Percentiles rank a stretch among this genome's conserved stretches.
phyloP scores from a whole-genome alignment of 2,888 invertebrate genomes.

The Nebria salina region DNA sequence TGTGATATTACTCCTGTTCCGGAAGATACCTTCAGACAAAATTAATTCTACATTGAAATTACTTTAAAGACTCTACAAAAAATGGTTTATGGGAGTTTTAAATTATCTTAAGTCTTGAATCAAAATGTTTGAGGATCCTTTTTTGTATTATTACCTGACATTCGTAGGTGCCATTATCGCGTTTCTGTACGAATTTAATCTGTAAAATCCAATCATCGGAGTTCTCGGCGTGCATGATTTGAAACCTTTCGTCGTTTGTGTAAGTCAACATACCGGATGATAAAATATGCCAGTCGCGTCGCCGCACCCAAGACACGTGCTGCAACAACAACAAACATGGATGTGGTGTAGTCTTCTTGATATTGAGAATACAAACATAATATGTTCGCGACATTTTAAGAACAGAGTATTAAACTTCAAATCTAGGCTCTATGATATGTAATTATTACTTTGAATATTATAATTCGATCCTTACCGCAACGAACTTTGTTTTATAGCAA shows the following conservation, averaged over 20 bases:
- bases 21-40: constrained; percentile 76
- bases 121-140: not conserved
- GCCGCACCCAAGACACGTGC: constrained; percentile 92
- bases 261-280: constrained; percentile 90
- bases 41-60: not conserved
- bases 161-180: constrained; percentile 94
- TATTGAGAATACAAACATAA: not conserved
- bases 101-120: too few relatives aligned
- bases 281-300: constrained; percentile 93
- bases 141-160: constrained; percentile 76
- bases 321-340: constrained; percentile 59
- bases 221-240: constrained; percentile 82
- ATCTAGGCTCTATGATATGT: not conserved
- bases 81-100: too few relatives aligned
- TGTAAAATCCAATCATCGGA: constrained; percentile 94
- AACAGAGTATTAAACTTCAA: not conserved
- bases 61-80: too few relatives aligned
- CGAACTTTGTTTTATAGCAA: not conserved
- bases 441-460: not conserved
- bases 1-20: constrained; percentile 85
- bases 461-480: not conserved
- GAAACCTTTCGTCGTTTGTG: constrained; percentile 88
- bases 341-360: not conserved
- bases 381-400: not conserved
- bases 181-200: constrained; percentile 92